phyloP scores from a whole-genome alignment of 2,888 invertebrate species.

The Euzetes globulus region DNA sequence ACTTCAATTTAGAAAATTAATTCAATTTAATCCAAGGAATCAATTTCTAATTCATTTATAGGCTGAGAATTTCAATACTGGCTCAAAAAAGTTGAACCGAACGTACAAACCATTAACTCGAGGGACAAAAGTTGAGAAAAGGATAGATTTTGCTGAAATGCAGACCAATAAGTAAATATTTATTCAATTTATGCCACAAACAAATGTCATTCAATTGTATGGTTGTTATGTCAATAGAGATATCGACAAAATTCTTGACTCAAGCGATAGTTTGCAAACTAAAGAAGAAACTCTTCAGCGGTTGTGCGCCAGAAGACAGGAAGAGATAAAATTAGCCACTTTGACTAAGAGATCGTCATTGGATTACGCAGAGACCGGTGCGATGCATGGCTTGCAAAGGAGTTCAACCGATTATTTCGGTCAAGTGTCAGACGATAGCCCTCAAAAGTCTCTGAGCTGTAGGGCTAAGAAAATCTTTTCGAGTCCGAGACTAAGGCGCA shows the following conservation, averaged over 20 bases:
- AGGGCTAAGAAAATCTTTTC: constrained; percentile 5
- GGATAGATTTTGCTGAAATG: not conserved
- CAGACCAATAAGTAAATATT: constrained; percentile 18
- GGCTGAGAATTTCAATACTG: not conserved
- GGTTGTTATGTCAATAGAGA: not conserved
- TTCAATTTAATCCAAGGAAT: not conserved
- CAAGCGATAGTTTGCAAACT: not conserved
- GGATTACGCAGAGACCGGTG: not conserved
- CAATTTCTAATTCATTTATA: not conserved
- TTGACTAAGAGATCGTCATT: constrained; percentile 1
- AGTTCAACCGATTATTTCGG: constrained; percentile 27
- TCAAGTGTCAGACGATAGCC: not conserved
- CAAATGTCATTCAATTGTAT: not conserved
- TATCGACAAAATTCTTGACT: not conserved
- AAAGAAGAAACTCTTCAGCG: not conserved
- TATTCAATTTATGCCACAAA: not conserved
- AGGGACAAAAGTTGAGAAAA: not conserved
- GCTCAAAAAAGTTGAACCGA: constrained; percentile 10
- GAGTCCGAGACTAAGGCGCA: constrained; percentile 31
- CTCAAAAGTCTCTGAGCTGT: not conserved
- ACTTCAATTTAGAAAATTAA: not conserved
- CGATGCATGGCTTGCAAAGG: constrained; percentile 14
- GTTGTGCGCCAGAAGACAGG: constrained; percentile 8
- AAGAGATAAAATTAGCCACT: constrained; percentile 26
- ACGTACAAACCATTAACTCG: not conserved